Percentiles rank a stretch among this genome's conserved stretches.
These are phyloP conservation scores for Pediacus dermestoides DNA, from an alignment of 2,888 invertebrate species.

Conservation along the genomic window DNA sequence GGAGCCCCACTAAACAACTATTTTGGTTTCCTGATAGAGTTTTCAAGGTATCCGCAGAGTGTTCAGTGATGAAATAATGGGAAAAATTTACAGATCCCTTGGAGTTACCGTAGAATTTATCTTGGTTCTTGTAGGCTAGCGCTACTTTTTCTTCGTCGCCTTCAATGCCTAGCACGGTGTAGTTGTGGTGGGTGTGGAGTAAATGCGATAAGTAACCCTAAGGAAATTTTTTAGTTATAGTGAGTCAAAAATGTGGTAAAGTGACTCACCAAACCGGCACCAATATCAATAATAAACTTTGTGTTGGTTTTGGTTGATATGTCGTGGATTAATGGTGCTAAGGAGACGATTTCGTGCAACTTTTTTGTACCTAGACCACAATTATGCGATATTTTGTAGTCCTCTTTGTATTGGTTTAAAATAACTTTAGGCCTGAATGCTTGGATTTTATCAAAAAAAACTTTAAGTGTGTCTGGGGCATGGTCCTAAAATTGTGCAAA, in stretches of 20 bases:
- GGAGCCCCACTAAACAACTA: constrained; percentile 62
- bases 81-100: constrained; percentile 56
- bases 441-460: constrained; percentile 45
- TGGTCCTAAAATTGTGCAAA: constrained; percentile 40
- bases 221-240: constrained; percentile 31
- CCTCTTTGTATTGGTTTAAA: constrained; percentile 9
- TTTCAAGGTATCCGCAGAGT: constrained; percentile 51
- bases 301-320: constrained; percentile 52
- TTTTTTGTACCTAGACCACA: constrained; percentile 59
- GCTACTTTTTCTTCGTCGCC: constrained; percentile 56
- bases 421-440: constrained; percentile 35
- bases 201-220: constrained; percentile 72
- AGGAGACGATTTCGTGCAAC: constrained; percentile 63
- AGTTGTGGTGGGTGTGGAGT: constrained; percentile 57
- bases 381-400: constrained; percentile 38
- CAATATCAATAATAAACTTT: constrained; percentile 65
- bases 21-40: constrained; percentile 24
- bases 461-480: constrained; percentile 48
- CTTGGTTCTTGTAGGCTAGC: constrained; percentile 58
- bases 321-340: constrained; percentile 56
- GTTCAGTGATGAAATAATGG: constrained; percentile 55
- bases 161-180: constrained; percentile 67
- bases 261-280: constrained; percentile 66
- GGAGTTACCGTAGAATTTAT: constrained; percentile 54
- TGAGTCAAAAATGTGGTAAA: neutral